Conservation (phyloP, 2,113 vertebrate genomes). For the Cynopterus brachyotis region DNA sequence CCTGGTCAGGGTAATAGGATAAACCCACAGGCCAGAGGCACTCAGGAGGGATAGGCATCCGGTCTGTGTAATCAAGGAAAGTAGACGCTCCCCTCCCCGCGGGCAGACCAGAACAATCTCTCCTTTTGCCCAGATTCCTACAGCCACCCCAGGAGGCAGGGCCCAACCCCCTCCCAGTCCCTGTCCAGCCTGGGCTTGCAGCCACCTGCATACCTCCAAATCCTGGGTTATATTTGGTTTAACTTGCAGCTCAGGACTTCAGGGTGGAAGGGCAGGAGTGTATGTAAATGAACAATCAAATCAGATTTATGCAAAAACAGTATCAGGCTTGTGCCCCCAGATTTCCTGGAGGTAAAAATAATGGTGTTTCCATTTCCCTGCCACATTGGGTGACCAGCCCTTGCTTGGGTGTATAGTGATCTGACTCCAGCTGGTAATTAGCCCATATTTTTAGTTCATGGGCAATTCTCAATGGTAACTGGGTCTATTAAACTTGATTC, state of each 20-base stretch:
- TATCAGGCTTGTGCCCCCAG: background rate
- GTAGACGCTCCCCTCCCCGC: background rate
- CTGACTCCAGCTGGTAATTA: conserved; percentile 69
- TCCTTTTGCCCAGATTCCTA: background rate
- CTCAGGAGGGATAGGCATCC: background rate
- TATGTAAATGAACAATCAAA: conserved; percentile 31
- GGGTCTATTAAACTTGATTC: conserved; percentile 85
- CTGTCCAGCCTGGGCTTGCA: background rate
- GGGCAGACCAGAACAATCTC: background rate
- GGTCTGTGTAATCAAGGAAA: background rate
- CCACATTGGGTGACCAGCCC: conserved; percentile 47
- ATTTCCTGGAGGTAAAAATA: conserved; percentile 38
- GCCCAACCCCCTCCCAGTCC: background rate
- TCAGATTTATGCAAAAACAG: conserved; percentile 32
- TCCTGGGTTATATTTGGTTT: conserved; percentile 6
- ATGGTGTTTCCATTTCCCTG: background rate
- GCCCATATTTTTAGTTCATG: conserved; percentile 82
- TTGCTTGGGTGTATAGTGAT: conserved; percentile 47
- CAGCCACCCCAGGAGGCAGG: background rate
- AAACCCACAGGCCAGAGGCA: background rate
- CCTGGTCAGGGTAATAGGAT: background rate
- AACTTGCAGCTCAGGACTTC: background rate
- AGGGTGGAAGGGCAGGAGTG: background rate
- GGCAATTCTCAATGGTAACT: conserved; percentile 82
- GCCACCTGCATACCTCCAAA: background rate